phyloP scores from a whole-genome alignment of 2,888 invertebrate species.

The Gryllus longicercus region DNA sequence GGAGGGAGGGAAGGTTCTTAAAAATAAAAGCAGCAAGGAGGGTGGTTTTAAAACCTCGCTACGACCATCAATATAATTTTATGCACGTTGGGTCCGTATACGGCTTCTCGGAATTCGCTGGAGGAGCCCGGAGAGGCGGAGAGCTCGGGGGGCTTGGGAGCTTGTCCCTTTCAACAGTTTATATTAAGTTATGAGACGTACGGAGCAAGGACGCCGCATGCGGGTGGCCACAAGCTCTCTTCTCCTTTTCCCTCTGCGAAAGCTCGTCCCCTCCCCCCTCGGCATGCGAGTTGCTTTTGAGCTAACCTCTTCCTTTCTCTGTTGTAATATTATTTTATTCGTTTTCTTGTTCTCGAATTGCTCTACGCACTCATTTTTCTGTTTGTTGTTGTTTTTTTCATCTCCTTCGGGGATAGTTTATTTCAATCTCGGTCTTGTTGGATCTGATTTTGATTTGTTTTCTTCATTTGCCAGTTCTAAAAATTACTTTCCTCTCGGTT shows the following conservation, averaged over 20 bases:
- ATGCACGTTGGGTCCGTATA: neutral
- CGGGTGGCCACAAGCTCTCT: neutral
- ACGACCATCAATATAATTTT: constrained; percentile 17
- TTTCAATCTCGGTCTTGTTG: no score
- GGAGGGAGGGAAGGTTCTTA: neutral
- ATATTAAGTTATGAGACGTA: neutral
- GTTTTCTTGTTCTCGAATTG: no score
- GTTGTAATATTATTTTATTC: no score
- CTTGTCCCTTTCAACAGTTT: constrained; percentile 8
- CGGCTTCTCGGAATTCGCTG: neutral
- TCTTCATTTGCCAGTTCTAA: no score
- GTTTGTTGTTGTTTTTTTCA: no score
- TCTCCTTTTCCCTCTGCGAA: neutral
- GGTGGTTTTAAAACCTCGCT: constrained; percentile 17
- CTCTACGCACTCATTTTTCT: no score
- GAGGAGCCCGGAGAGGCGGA: neutral
- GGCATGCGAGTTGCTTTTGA: neutral
- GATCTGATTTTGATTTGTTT: no score
- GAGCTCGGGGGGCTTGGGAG: neutral
- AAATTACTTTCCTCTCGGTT: no score
- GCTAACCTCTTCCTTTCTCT: neutral
- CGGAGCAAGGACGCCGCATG: neutral
- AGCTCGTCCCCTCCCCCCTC: neutral
- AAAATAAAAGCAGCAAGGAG: neutral
- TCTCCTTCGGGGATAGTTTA: no score